Conservation (phyloP, 2,113 vertebrate species). For the Catagonus wagneri region DNA sequence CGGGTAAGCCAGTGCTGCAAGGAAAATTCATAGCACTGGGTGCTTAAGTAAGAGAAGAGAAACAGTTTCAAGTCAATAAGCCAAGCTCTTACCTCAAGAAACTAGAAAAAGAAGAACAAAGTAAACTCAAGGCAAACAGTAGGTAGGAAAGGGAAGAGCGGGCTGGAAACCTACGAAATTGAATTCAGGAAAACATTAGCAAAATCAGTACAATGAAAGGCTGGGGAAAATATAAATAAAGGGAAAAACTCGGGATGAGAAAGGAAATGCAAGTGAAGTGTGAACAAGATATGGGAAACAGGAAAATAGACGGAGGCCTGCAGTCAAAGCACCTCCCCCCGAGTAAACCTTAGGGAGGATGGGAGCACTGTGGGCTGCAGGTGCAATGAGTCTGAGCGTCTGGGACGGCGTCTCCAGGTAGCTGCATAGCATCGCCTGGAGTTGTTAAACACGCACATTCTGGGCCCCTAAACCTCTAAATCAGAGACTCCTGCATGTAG, state of each 20-base stretch:
- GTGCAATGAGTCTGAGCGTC: rapidly evolving
- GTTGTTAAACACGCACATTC: rapidly evolving
- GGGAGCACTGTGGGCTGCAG: too few relatives aligned
- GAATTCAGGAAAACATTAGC: neutral
- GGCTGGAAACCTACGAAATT: rapidly evolving
- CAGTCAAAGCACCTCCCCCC: rapidly evolving
- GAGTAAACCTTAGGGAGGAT: rapidly evolving
- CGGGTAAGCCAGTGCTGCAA: neutral
- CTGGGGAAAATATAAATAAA: neutral
- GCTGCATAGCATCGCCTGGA: neutral
- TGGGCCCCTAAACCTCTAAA: neutral
- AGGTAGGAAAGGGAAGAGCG: too few relatives aligned
- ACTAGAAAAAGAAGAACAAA: neutral
- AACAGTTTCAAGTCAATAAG: neutral
- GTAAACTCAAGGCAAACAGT: too few relatives aligned
- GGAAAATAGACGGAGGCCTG: neutral
- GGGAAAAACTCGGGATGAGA: neutral
- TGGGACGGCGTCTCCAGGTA: too few relatives aligned
- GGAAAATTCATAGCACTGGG: neutral
- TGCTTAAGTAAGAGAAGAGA: neutral
- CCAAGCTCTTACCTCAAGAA: neutral
- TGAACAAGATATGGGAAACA: neutral
- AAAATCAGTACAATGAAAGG: neutral
- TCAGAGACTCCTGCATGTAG: neutral
- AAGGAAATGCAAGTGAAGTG: neutral